These are phyloP conservation scores for Meles meles DNA, from an alignment of 2,113 vertebrate species.

Conservation along the genomic window DNA sequence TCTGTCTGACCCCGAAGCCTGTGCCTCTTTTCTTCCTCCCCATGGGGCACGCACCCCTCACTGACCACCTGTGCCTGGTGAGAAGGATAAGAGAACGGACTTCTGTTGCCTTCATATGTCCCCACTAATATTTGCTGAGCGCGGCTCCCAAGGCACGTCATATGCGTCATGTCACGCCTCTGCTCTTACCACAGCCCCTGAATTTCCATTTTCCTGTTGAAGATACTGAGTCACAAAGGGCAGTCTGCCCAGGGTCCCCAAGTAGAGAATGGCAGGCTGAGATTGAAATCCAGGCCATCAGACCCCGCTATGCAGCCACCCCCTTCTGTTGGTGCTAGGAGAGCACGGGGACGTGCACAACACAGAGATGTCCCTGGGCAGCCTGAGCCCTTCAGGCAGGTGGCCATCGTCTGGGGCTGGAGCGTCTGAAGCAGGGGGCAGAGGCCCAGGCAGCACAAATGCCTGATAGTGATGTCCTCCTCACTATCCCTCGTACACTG, in stretches of 20 bases:
- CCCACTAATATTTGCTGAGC: background rate
- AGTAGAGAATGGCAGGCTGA: background rate
- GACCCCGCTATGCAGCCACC: background rate
- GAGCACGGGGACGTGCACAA: rapidly evolving
- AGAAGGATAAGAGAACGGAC: background rate
- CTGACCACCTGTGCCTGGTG: background rate
- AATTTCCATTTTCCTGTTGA: background rate
- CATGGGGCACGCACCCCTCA: too few species aligned
- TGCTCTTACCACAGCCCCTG: background rate
- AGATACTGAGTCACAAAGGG: background rate
- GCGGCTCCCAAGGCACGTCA: background rate
- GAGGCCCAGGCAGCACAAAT: background rate
- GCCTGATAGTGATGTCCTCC: background rate
- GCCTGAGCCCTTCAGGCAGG: background rate
- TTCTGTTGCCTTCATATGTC: background rate
- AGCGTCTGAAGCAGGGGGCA: background rate
- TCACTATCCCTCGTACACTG: background rate
- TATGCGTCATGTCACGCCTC: background rate
- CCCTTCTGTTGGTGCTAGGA: background rate
- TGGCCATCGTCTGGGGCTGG: background rate
- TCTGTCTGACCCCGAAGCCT: background rate
- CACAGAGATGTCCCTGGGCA: background rate
- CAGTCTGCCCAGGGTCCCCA: background rate
- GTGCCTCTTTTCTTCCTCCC: background rate
- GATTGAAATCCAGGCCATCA: background rate